These are phyloP conservation scores for Laterallus jamaicensis DNA, from an alignment of 2,113 vertebrate genomes.

Conservation along the genomic window DNA sequence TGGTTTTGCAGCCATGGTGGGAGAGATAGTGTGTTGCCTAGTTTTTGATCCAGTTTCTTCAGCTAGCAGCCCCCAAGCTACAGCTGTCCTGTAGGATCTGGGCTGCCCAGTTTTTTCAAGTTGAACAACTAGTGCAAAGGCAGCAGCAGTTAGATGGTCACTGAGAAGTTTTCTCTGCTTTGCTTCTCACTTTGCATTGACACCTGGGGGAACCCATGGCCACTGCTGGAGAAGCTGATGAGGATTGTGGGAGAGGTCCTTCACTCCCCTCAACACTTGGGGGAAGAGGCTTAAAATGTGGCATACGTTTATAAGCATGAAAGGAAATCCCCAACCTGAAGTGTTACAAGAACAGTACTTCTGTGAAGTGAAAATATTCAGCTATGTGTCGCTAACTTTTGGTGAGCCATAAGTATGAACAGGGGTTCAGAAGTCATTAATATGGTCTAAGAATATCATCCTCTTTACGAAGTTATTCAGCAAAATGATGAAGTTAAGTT, in stretches of 20 bases:
- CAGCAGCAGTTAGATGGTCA: neutral
- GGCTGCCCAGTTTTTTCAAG: neutral
- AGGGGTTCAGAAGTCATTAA: neutral
- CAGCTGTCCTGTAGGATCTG: neutral
- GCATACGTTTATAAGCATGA: neutral
- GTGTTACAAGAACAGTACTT: neutral
- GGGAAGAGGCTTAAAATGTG: neutral
- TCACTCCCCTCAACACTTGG: fast-evolving
- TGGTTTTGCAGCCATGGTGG: neutral
- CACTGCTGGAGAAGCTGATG: fast-evolving
- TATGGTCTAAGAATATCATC: neutral
- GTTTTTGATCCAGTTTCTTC: neutral
- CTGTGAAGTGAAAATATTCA: neutral
- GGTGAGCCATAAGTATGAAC: neutral
- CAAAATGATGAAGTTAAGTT: neutral
- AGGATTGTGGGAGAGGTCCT: neutral
- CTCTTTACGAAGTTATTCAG: neutral
- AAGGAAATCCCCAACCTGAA: neutral
- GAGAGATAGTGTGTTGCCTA: neutral
- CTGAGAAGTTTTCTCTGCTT: neutral
- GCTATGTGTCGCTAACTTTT: neutral
- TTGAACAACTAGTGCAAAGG: neutral
- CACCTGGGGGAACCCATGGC: neutral
- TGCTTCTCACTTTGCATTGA: neutral
- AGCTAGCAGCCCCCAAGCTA: neutral